Percentiles rank a stretch among this genome's conserved stretches.
These are phyloP conservation scores for Branchipolynoe longqiensis DNA, from an alignment of 2,888 invertebrate species.

Conservation along the genomic window DNA sequence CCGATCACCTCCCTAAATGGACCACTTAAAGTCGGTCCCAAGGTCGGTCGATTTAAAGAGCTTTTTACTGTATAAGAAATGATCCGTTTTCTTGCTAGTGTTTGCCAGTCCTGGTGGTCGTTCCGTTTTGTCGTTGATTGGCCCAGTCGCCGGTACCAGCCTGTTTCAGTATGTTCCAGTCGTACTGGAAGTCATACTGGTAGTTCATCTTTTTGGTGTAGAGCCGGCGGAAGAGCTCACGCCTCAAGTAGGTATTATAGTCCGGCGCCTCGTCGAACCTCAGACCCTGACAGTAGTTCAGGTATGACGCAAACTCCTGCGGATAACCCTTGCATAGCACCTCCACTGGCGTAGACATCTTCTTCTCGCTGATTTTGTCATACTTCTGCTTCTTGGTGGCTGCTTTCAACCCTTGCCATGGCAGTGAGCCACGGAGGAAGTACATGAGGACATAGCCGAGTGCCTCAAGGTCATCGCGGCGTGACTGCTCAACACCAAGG, in stretches of 20 bases:
- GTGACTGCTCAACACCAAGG: constrained; percentile 72
- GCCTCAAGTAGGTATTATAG: constrained; percentile 67
- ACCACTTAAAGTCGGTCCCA: too few relatives aligned
- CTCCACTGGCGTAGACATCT: constrained; percentile 69
- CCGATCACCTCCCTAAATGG: too few relatives aligned
- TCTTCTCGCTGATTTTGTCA: constrained; percentile 70
- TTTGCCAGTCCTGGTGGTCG: constrained; percentile 28
- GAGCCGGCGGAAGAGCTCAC: constrained; percentile 67
- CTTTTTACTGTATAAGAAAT: too few relatives aligned
- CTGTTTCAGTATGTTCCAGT: constrained; percentile 66
- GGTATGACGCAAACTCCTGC: constrained; percentile 66
- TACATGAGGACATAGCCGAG: constrained; percentile 76
- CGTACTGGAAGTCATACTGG: constrained; percentile 68
- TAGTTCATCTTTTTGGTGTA: constrained; percentile 69
- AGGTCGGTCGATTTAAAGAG: too few relatives aligned
- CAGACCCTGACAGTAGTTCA: constrained; percentile 69
- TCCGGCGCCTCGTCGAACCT: constrained; percentile 69
- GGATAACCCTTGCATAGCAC: constrained; percentile 68
- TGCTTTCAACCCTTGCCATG: constrained; percentile 75
- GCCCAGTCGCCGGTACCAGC: constrained; percentile 35
- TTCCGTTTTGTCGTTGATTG: constrained; percentile 11
- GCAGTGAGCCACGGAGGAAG: constrained; percentile 70
- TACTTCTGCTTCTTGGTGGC: constrained; percentile 71
- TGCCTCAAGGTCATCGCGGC: constrained; percentile 73
- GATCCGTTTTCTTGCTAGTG: constrained; percentile 4